Evolutionary conservation across 2,888 invertebrate species (phyloP).

Genomic region (Dasysyrphus albostriatus): DNA sequence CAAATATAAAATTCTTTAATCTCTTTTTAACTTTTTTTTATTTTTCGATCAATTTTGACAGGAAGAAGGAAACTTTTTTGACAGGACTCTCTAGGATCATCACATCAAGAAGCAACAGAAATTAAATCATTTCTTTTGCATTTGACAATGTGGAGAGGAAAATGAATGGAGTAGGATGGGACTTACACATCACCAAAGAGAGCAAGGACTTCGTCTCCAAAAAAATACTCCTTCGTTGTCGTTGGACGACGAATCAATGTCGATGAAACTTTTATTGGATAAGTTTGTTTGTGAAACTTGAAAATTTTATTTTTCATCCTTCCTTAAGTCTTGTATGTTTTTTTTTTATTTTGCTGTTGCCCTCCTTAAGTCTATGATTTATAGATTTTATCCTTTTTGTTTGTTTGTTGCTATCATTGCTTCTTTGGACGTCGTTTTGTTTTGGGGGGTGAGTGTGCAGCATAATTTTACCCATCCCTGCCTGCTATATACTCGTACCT

Average conservation of each 20-base stretch:
- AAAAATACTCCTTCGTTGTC: background rate
- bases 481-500: too few species aligned
- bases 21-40: slow-evolving; percentile 65
- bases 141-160: slow-evolving; percentile 47
- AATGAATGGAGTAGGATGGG: background rate
- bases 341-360: slow-evolving; percentile 10
- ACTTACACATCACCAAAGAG: background rate
- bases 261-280: slow-evolving; percentile 83
- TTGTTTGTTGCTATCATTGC: slow-evolving; percentile 43
- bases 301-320: slow-evolving; percentile 77
- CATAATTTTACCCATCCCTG: background rate
- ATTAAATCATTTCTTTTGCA: slow-evolving; percentile 72
- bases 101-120: slow-evolving; percentile 68
- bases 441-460: background rate
- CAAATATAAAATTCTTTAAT: slow-evolving; percentile 43
- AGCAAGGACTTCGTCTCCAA: slow-evolving; percentile 1
- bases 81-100: slow-evolving; percentile 77
- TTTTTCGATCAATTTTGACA: slow-evolving; percentile 83
- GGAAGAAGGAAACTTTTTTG: slow-evolving; percentile 70
- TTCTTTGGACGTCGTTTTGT: slow-evolving; percentile 34
- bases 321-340: slow-evolving; percentile 48
- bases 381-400: slow-evolving; percentile 66
- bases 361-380: slow-evolving; percentile 65
- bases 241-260: slow-evolving; percentile 68
- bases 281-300: slow-evolving; percentile 82